Base-by-base conservation (phyloP, 2,888 invertebrate genomes). In the Meandrusa payeni region DNA sequence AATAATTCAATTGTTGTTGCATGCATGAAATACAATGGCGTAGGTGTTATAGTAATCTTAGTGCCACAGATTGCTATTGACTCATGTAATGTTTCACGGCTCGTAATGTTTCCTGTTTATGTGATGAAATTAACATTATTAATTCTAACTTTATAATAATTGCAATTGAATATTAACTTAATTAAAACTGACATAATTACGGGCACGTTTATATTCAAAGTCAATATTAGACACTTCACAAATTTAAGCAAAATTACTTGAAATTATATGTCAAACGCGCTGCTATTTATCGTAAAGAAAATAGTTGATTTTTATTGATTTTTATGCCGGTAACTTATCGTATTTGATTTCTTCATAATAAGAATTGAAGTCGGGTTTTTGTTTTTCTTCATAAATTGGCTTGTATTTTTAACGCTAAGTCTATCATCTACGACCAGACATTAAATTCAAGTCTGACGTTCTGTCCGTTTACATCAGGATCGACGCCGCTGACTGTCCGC, bases 401-500 rank as follows among this genome's bases (percentile, higher is more conserved):
- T 7, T 7, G 2, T 26, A 10, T 10, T 9, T 7, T 27, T 11
- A 27, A 7, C 19, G 9, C 6, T 9, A 13, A 5, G 7, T 24
- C n/a, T 20, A 20, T 20, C 5, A 15, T 7, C 20, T 31, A 15
- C 5, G 12, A 11, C 7, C 15, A 17, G 10, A 22, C 20, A 7
- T 29, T 26, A 31, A 37, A 24, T 36, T 26, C 26, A 37, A 26
- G 20, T 17, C 31, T 28, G 29, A 10, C 41, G 9, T 11, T 12
- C 17, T 23, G 26, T 37, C 43, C 10, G 20, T 37, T n/a, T 43
- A 46, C 48, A 49, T 57, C 51, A 49, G 28, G 48, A 46, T 43
- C 51, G 57, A 54, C 61, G 58, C 57, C 57, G 47, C 46, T 32
- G n/a, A n/a, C n/a, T n/a, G 44, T 32, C 44, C 33, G 24, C 39